Base-by-base conservation (phyloP, 2,888 invertebrate genomes). In the Lasioglossum vierecki region DNA sequence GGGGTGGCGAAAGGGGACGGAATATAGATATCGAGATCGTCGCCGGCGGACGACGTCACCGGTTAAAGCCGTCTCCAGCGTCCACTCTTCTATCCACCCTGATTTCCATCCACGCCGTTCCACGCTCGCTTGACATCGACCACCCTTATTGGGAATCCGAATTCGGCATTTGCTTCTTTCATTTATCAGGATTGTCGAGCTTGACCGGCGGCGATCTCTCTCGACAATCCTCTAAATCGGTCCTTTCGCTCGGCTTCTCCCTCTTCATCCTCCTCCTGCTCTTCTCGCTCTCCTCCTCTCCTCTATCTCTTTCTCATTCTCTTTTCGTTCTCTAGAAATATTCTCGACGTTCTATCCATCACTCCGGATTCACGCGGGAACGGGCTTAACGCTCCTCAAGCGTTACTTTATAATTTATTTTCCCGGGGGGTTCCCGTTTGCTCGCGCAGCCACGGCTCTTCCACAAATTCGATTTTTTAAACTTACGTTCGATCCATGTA, bases 111-210 rank as follows among this genome's bases (percentile, higher is more conserved):
- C 88, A 82, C 39, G 80, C 84, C 86, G 79, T 86, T 85, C 84
- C 81, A 82, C 79, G 80, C 30, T 80, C 82, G 82, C 80, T 87
- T 85, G 85, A 87, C 87, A 84, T 84, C 88, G 75, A 85, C 87
- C 84, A 85, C 89, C 85, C 89, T 88, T 85, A 88, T 88, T 89
- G 85, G 84, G 87, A 85, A 87, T 85, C 87, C 85, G 87, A 83
- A 85, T 85, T 89, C 89, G 85, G 84, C 87, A 84, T 89, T 89
- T 86, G 89, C 91, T 91, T 93, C 92, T 92, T 93, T 93, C 94
- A 94, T 94, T 94, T 94, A 94, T 94, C 94, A 94, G 92, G 94
- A 94, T 94, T 93, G 90, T 89, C 90, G 87, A 88, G 92, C 91
- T 92, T 93, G 94, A 93, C 94, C 94, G 91, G 82, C 94, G 91